These are phyloP conservation scores for Conger conger DNA, from an alignment of 2,113 vertebrate species.

Conservation along the genomic window DNA sequence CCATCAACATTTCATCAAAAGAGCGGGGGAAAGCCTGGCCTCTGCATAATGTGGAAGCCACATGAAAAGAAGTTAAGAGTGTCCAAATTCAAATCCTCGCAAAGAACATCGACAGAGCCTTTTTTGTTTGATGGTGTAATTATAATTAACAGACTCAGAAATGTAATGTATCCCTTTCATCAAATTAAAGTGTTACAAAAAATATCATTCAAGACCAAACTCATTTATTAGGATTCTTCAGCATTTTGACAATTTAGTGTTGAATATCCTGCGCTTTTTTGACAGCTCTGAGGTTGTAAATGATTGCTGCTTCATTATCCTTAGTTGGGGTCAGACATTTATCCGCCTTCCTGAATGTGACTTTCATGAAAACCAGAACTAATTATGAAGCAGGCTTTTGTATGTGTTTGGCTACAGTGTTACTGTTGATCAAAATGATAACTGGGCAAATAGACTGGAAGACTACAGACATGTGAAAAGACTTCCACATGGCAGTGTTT, in stretches of 20 bases:
- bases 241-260: conserved; percentile 18
- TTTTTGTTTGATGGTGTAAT: background rate
- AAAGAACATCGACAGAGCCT: background rate
- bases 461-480: conserved; percentile 49
- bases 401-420: background rate
- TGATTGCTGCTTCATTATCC: conserved; percentile 13
- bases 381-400: background rate
- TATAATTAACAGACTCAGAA: background rate
- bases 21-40: background rate
- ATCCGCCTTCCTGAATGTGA: background rate
- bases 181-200: background rate
- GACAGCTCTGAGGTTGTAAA: background rate
- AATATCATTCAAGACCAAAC: background rate
- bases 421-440: conserved; percentile 28
- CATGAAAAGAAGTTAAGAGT: background rate
- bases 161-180: background rate
- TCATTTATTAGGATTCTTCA: background rate
- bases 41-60: background rate
- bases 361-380: background rate
- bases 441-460: conserved; percentile 18
- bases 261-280: conserved; percentile 13
- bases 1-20: conserved; percentile 17
- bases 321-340: background rate
- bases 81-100: background rate
- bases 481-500: conserved; percentile 64